Percentiles rank a stretch among this genome's conserved stretches.
Evolutionary conservation across 2,113 vertebrate species (phyloP).

Genomic region (Tyto alba): DNA sequence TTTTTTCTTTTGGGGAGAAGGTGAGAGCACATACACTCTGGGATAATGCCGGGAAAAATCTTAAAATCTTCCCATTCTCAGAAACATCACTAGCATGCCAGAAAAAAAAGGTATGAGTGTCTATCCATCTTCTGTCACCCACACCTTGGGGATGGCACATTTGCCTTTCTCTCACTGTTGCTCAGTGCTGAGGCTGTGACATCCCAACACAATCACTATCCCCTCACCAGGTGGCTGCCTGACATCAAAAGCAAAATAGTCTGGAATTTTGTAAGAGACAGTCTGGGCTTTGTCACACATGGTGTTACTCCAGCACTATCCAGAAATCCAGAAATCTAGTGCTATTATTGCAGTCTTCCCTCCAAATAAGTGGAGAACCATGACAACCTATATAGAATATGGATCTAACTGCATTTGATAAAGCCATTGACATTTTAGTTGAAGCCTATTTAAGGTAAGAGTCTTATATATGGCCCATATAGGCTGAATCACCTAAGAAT

Average conservation of each 20-base stretch:
- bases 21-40: background rate
- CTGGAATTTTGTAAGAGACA: background rate
- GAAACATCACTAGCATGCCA: background rate
- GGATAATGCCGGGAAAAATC: background rate
- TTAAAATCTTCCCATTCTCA: background rate
- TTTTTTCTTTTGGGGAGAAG: background rate
- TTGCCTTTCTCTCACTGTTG: background rate
- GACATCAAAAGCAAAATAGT: background rate
- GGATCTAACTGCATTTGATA: background rate
- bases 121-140: background rate
- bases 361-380: background rate
- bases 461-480: background rate
- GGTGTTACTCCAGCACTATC: background rate
- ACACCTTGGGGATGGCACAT: background rate
- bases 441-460: background rate
- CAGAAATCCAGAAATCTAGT: background rate
- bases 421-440: background rate
- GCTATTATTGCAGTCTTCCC: background rate
- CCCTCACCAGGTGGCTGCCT: background rate
- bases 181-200: background rate
- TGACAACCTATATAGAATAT: background rate
- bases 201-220: background rate
- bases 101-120: background rate
- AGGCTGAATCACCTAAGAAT: background rate
- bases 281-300: background rate